Conservation (phyloP, 30 jellyfish, hydroid and myxozoan genomes). For the Nemopilema nomurai region DNA sequence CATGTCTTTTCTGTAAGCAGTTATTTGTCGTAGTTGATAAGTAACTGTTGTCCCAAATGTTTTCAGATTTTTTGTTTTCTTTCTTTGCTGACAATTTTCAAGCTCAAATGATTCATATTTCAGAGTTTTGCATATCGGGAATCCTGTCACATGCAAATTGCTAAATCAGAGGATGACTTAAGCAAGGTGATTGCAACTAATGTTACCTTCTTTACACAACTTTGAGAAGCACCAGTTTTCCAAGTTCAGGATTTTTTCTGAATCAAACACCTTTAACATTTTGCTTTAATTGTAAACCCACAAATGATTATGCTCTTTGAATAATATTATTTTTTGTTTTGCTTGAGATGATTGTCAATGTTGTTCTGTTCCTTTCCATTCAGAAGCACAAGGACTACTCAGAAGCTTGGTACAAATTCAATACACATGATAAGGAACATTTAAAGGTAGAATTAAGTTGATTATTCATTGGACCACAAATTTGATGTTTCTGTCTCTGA, state of each 20-base stretch:
- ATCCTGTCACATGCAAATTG: constrained; percentile 31
- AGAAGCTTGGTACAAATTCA: constrained; percentile 71
- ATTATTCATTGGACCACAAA: no score
- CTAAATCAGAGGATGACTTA: constrained; percentile 61
- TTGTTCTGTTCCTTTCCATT: background rate
- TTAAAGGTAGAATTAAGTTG: constrained; percentile 25
- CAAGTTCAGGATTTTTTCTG: no score
- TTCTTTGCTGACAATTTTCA: background rate
- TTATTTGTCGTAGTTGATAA: background rate
- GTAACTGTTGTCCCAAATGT: background rate
- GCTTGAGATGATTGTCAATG: background rate
- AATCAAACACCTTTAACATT: no score
- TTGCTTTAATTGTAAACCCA: background rate
- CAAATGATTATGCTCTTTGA: background rate
- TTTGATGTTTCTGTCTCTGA: no score
- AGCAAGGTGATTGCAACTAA: constrained; percentile 28
- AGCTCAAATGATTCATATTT: background rate
- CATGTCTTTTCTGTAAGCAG: background rate
- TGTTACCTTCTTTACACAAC: no score
- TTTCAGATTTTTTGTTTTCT: no score
- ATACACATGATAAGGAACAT: constrained; percentile 60
- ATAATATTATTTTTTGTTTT: background rate
- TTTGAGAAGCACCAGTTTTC: no score
- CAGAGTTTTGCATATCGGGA: constrained; percentile 74
- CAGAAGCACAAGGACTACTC: constrained; percentile 75